Evolutionary conservation across 2,888 invertebrate species (phyloP).

Genomic region (Drosophila fungiperda): DNA sequence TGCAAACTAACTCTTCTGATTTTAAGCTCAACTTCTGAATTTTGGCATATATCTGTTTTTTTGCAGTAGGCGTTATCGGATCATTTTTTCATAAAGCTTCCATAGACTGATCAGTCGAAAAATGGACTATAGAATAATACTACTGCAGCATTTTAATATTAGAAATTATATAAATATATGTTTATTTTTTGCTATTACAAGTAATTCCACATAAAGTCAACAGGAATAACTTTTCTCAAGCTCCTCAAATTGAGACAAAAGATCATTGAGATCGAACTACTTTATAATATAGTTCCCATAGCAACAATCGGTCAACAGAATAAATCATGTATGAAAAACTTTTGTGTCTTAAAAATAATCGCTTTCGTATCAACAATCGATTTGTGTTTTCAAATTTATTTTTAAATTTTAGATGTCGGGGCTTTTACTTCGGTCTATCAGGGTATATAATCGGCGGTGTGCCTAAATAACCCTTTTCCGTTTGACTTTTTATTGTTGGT

Average conservation of each 20-base stretch:
- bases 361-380: not conserved
- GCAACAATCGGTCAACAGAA: not conserved
- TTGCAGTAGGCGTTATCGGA: too few relatives aligned
- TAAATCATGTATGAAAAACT: not conserved
- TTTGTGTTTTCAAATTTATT: not conserved
- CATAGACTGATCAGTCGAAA: not conserved
- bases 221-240: not conserved
- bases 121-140: too few relatives aligned
- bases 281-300: not conserved
- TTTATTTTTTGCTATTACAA: not conserved
- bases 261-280: not conserved
- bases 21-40: not conserved
- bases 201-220: not conserved
- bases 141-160: too few relatives aligned
- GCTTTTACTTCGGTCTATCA: not conserved
- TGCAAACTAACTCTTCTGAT: not conserved
- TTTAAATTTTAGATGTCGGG: not conserved
- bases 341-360: not conserved
- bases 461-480: not conserved
- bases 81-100: too few relatives aligned
- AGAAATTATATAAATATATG: not conserved
- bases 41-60: not conserved
- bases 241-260: not conserved
- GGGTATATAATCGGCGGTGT: not conserved
- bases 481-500: conserved; percentile 6